Conservation (phyloP, 2,113 vertebrate species). For the Equus quagga region DNA sequence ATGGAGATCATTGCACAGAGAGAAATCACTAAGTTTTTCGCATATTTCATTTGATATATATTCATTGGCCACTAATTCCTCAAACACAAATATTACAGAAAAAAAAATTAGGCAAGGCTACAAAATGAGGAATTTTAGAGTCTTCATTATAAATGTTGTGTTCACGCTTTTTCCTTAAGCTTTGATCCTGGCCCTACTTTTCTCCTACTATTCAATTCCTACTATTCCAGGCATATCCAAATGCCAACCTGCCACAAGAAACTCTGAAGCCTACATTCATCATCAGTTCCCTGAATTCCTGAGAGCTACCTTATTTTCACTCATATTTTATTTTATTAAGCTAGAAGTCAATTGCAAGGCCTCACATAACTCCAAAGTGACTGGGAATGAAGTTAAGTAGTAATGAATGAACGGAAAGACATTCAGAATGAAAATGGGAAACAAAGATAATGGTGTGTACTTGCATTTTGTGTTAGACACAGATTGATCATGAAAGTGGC, state of each 20-base stretch:
- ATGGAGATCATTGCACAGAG: not conserved
- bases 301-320: not conserved
- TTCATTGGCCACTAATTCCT: not conserved
- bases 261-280: not conserved
- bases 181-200: not conserved
- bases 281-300: not conserved
- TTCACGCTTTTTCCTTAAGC: not conserved
- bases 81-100: not conserved
- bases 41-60: not conserved
- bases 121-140: not conserved
- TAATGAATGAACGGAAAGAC: not conserved
- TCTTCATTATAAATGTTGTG: not conserved
- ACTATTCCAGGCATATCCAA: not conserved
- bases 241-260: not conserved
- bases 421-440: not conserved
- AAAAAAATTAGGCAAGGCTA: not conserved
- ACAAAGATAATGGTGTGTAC: not conserved
- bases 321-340: not conserved
- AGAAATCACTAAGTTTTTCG: not conserved
- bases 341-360: not conserved
- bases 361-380: not conserved
- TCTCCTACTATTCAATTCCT: not conserved
- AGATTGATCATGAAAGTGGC: not conserved
- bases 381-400: not conserved
- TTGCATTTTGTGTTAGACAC: not conserved